Evolutionary conservation across 1,140 invertebrate genomes (phyloP).

Genomic region (Latrodectus geometricus): DNA sequence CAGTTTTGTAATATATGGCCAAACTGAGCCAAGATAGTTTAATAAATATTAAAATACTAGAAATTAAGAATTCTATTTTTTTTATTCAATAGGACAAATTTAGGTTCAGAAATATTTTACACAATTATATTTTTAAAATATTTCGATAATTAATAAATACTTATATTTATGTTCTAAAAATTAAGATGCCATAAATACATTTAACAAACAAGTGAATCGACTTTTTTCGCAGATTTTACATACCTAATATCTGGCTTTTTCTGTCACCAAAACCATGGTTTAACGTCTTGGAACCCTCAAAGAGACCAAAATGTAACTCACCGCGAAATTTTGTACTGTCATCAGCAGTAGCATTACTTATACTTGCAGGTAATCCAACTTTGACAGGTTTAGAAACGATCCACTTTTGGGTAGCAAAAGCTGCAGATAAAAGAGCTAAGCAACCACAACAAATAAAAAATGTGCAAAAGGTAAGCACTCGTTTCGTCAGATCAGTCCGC

Average conservation of each 20-base stretch:
- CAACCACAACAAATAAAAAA: conserved; percentile 87
- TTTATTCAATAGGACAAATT: not conserved
- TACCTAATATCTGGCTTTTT: conserved; percentile 74
- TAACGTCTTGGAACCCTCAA: conserved; percentile 84
- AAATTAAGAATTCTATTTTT: too few species aligned
- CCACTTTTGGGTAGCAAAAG: conserved; percentile 90
- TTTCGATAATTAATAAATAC: too few species aligned
- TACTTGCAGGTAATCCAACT: conserved; percentile 70
- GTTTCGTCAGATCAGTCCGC: conserved; percentile 74
- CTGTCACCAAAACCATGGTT: conserved; percentile 81
- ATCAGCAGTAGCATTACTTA: conserved; percentile 70
- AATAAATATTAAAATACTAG: too few species aligned
- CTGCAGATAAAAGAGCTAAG: conserved; percentile 83
- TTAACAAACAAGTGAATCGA: too few species aligned
- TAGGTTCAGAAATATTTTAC: not conserved
- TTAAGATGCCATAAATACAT: too few species aligned
- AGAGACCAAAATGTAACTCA: conserved; percentile 84
- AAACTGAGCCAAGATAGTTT: too few species aligned
- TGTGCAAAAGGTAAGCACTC: conserved; percentile 87
- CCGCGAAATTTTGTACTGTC: conserved; percentile 75
- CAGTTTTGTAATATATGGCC: too few species aligned
- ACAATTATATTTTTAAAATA: too few species aligned
- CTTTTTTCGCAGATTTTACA: conserved; percentile 36
- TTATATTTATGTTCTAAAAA: too few species aligned
- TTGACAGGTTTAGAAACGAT: conserved; percentile 80